phyloP scores from a whole-genome alignment of 2,113 vertebrate genomes.

The Sylvietta virens region DNA sequence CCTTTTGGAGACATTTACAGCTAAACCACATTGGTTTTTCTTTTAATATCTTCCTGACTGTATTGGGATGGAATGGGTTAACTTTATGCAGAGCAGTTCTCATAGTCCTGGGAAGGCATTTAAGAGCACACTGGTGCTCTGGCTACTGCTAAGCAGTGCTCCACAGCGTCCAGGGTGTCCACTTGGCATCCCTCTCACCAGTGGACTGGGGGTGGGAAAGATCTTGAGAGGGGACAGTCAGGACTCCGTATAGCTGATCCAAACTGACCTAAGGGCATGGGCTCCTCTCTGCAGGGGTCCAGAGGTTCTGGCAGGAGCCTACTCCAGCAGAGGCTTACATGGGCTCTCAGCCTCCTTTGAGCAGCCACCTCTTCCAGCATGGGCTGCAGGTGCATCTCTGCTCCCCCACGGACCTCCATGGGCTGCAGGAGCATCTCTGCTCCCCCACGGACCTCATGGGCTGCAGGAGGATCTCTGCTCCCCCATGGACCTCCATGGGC shows the following conservation, averaged over 20 bases:
- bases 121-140: background rate
- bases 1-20: background rate
- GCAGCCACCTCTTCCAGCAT: background rate
- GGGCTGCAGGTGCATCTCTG: background rate
- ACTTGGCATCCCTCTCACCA: background rate
- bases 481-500: too few species aligned
- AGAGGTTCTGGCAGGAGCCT: background rate
- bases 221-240: background rate
- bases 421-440: background rate
- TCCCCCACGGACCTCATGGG: too few species aligned
- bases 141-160: background rate
- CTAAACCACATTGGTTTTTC: background rate
- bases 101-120: background rate
- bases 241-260: background rate
- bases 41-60: background rate
- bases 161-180: background rate
- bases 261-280: background rate
- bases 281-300: background rate
- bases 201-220: background rate
- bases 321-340: background rate
- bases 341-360: background rate
- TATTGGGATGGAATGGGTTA: too few species aligned
- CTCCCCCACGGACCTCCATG: rapidly evolving
- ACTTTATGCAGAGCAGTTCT: background rate
- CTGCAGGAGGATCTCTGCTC: too few species aligned